Evolutionary conservation across 2,797 vertebrate species (phyloP), one percentile per base, ranked within the genome.

Genomic region (Peromyscus nudipes): DNA sequence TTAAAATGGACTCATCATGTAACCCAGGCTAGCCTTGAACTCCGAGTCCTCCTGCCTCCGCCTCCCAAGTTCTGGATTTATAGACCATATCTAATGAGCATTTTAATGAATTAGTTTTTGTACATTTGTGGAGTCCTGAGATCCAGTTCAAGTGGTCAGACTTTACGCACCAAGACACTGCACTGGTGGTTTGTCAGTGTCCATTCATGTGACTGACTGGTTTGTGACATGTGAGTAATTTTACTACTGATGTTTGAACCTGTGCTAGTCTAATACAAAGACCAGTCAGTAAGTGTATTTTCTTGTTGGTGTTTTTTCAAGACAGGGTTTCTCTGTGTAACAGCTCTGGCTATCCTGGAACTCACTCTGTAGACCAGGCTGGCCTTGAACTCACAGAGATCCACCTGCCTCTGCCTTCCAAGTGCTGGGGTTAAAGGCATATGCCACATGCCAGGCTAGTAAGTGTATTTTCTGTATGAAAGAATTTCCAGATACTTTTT

Each of bases 201-300:
- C 84, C 6, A 37, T n/a, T 55, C 14, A 16, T 76, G 27, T 84
- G 46, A 81, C 89, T 84, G 46, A 81, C 89, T 90, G 27, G 43
- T 89, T 94, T 80, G 69, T 16, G 46, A 92, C 29, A 25, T 71
- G 76, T 77, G 76, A 84, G 34, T 76, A 52, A 2, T 71, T 92
- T 91, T 92, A 85, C 46, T 71, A 2, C 69, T 64, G 52, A 82
- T 25, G 92, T 94, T 84, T 91, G 34, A 88, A 92, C 77, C 34
- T 94, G 34, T 91, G 17, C 34, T 92, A 7, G 82, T 91, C 21
- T 81, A 3, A 25, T 55, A 71, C 71, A 55, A 84, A 64, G 23
- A 29, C 67, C 62, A 76, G 21, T 88, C n/a, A 62, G 25, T 83
- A 85, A 80, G 37, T 77, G 52, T 52, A 52, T 14, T 52, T 52